Evolutionary conservation across 2,888 invertebrate species (phyloP).

Genomic region (Ophion ellenae): DNA sequence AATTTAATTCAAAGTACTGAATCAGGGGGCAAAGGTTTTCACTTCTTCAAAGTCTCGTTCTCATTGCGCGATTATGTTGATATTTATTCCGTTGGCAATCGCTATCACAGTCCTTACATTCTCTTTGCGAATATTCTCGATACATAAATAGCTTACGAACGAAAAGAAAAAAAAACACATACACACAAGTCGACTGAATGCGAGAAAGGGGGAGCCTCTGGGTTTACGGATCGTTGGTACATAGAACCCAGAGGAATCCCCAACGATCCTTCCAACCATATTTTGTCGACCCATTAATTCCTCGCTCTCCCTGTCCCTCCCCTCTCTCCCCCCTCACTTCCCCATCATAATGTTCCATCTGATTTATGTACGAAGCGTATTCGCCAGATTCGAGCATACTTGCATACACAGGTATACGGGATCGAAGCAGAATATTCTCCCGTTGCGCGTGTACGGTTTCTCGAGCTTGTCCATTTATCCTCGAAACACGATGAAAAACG

Average conservation of each 20-base stretch:
- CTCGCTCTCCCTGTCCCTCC: conserved; percentile 59
- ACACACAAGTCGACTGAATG: neutral
- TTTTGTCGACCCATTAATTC: conserved; percentile 70
- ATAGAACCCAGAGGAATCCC: conserved; percentile 60
- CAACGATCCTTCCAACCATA: conserved; percentile 66
- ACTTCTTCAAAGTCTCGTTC: neutral
- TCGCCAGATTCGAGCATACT: conserved; percentile 55
- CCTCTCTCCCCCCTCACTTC: conserved; percentile 17
- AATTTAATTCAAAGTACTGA: no score
- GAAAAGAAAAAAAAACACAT: conserved; percentile 16
- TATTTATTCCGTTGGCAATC: conserved; percentile 50
- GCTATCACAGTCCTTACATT: conserved; percentile 30
- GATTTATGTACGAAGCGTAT: conserved; percentile 62
- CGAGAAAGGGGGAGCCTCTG: conserved; percentile 53
- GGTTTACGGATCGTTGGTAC: conserved; percentile 58
- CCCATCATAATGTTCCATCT: conserved; percentile 57
- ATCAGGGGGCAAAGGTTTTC: neutral
- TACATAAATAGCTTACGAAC: conserved; percentile 55
- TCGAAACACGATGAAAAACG: conserved; percentile 23
- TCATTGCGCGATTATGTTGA: conserved; percentile 15
- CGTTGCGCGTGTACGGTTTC: conserved; percentile 40
- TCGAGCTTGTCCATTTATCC: conserved; percentile 33
- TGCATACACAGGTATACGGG: conserved; percentile 12
- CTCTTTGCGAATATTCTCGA: conserved; percentile 56
- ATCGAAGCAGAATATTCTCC: conserved; percentile 34